A percentile compares a stretch with the other conserved stretches of the same genome.
Conservation (phyloP, 2,888 invertebrate species). For the Hirtodrosophila duncani region DNA sequence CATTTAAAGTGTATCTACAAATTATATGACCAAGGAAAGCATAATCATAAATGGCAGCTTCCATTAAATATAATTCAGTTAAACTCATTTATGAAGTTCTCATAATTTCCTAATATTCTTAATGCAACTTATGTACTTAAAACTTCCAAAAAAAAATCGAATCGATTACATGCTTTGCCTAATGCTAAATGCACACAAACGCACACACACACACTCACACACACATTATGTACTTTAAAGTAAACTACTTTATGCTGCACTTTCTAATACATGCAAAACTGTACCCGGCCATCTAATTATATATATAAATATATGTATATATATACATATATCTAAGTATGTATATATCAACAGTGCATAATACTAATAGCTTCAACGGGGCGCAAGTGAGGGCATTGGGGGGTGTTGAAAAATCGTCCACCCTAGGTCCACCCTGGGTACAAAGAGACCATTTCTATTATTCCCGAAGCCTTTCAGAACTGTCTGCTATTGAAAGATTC, state of each 20-base stretch:
- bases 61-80: too few relatives aligned
- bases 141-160: slow-evolving; percentile 21
- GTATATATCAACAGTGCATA: slow-evolving; percentile 33
- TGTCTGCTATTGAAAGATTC: too few relatives aligned
- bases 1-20: too few relatives aligned
- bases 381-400: too few relatives aligned
- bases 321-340: slow-evolving; percentile 21
- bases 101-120: too few relatives aligned
- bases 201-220: slow-evolving; percentile 7
- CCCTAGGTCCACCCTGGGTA: slow-evolving; percentile 2
- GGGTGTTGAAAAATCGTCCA: slow-evolving; percentile 42
- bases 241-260: slow-evolving; percentile 32
- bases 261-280: slow-evolving; percentile 59
- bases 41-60: too few relatives aligned
- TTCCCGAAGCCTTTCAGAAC: too few relatives aligned
- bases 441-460: too few relatives aligned
- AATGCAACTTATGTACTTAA: too few relatives aligned
- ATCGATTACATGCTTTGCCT: slow-evolving; percentile 40
- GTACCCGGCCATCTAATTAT: slow-evolving; percentile 59
- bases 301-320: slow-evolving; percentile 41
- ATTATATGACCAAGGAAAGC: too few relatives aligned
- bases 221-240: slow-evolving; percentile 5
- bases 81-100: too few relatives aligned
- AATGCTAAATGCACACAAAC: slow-evolving; percentile 25
- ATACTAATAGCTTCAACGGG: too few relatives aligned